phyloP scores from a whole-genome alignment of 2,113 vertebrate species.

The Tachycineta bicolor region DNA sequence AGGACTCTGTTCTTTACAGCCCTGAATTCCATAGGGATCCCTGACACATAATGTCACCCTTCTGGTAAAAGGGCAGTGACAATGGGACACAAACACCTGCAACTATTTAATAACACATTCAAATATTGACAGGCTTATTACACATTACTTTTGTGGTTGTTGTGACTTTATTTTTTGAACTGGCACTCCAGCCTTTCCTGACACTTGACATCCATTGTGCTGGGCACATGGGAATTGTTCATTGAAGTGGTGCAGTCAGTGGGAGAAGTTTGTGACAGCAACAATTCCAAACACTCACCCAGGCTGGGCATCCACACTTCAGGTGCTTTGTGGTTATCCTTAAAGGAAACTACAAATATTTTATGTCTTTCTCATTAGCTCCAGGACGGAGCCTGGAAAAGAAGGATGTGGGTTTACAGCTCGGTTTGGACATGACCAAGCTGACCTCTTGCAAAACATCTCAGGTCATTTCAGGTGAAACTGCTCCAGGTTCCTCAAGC shows the following conservation, averaged over 20 bases:
- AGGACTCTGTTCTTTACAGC: constrained; percentile 5
- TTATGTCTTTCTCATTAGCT: background rate
- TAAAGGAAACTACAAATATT: background rate
- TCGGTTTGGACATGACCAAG: background rate
- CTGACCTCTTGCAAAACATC: background rate
- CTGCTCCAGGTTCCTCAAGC: fast-evolving
- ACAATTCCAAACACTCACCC: background rate
- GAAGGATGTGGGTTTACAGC: background rate
- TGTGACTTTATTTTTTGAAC: background rate
- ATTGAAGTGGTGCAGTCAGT: background rate
- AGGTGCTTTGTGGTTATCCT: background rate
- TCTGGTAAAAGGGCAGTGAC: background rate
- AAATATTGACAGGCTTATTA: background rate
- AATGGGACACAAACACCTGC: background rate
- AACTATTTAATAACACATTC: background rate
- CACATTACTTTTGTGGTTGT: background rate
- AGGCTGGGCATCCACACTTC: background rate
- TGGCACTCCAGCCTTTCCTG: background rate
- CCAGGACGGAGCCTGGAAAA: background rate
- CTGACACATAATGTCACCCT: background rate
- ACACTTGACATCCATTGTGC: background rate
- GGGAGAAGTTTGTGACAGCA: background rate
- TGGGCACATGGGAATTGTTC: background rate
- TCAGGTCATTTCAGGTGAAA: background rate
- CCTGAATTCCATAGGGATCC: background rate